A percentile compares a stretch with the other conserved stretches of the same genome.
Evolutionary conservation across 2,797 vertebrate species (phyloP).

Genomic region (Coendou prehensilis): DNA sequence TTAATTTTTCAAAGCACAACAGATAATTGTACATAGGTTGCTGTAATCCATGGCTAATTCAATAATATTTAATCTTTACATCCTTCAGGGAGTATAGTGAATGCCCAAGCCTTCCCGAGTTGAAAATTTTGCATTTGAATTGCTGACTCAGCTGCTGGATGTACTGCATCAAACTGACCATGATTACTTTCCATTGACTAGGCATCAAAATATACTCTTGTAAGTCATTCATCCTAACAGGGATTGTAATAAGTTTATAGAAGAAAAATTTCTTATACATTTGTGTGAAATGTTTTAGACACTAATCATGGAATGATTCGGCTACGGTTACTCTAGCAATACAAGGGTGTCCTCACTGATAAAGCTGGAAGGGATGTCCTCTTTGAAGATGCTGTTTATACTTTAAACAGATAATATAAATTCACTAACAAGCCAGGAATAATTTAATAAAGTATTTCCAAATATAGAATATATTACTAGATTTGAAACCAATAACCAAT

Average conservation of each 20-base stretch:
- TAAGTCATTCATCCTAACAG: neutral
- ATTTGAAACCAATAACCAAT: neutral
- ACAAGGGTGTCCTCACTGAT: neutral
- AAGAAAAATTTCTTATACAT: neutral
- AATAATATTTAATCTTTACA: neutral
- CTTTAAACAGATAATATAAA: neutral
- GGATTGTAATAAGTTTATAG: neutral
- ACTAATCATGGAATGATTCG: neutral
- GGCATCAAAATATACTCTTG: neutral
- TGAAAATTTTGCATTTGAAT: constrained; percentile 46
- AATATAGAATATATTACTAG: neutral
- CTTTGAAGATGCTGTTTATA: neutral
- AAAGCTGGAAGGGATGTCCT: neutral
- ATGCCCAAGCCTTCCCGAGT: neutral
- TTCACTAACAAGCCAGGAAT: neutral
- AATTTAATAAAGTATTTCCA: neutral
- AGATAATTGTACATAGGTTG: neutral
- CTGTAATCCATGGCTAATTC: neutral
- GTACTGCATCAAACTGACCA: constrained; percentile 32
- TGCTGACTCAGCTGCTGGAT: neutral
- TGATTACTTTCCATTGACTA: neutral
- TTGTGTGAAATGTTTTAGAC: neutral
- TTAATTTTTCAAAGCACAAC: neutral
- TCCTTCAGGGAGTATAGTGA: neutral
- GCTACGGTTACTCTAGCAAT: neutral